Percentiles rank a stretch among this genome's conserved stretches.
phyloP scores from a whole-genome alignment of 1,140 invertebrate species.

The Pinna nobilis region DNA sequence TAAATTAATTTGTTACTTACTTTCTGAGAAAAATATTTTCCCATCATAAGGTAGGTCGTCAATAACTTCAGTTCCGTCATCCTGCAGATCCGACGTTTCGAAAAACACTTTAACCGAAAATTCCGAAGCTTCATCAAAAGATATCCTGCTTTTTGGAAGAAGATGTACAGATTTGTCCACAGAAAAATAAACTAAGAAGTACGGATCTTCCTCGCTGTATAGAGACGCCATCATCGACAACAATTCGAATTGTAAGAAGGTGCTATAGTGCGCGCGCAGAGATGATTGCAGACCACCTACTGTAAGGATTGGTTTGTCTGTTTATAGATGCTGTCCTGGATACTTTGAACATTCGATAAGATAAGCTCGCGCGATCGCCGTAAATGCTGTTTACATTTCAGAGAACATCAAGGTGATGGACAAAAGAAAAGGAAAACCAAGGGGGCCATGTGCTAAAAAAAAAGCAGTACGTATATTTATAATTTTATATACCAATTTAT shows the following conservation, averaged over 20 bases:
- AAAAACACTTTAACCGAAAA: not conserved
- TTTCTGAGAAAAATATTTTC: not conserved
- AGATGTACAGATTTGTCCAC: not conserved
- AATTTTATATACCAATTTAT: too few relatives aligned
- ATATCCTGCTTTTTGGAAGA: not conserved
- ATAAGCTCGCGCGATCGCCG: too few relatives aligned
- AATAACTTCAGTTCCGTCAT: not conserved
- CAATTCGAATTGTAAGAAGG: not conserved
- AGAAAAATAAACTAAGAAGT: slow-evolving; percentile 5
- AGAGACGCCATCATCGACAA: not conserved
- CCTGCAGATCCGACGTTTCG: not conserved
- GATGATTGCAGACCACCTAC: not conserved
- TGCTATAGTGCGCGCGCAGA: not conserved
- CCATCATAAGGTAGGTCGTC: not conserved
- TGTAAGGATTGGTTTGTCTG: not conserved
- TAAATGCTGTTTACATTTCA: too few relatives aligned
- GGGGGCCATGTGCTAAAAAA: too few relatives aligned
- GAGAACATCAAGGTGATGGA: too few relatives aligned
- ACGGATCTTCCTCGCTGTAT: not conserved
- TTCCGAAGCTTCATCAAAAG: not conserved
- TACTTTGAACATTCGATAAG: too few relatives aligned
- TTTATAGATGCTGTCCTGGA: too few relatives aligned
- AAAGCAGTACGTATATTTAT: too few relatives aligned
- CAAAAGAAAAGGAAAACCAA: too few relatives aligned
- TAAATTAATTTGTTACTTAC: not conserved